Conservation (phyloP, 2,113 vertebrate genomes). For the Poecile atricapillus region DNA sequence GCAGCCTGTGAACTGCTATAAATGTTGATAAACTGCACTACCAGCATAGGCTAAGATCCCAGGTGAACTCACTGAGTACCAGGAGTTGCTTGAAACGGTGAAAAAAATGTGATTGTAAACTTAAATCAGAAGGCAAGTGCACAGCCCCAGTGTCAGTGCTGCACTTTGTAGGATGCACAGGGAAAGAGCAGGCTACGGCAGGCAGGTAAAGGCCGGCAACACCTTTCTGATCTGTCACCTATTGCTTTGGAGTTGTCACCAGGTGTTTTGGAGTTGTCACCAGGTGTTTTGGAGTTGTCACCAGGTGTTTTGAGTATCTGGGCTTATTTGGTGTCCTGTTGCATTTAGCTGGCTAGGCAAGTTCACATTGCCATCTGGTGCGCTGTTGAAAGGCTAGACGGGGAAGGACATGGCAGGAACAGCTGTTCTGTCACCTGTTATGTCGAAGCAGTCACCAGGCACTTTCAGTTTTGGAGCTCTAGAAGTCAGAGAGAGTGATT, state of each 20-base stretch:
- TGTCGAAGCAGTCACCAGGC: background rate
- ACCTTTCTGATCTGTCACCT: background rate
- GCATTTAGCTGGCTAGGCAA: background rate
- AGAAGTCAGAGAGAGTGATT: background rate
- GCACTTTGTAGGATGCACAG: background rate
- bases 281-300: background rate
- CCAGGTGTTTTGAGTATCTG: background rate
- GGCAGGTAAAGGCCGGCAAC: background rate
- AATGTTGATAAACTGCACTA: too few species aligned
- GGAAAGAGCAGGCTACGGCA: background rate
- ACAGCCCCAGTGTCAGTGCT: background rate
- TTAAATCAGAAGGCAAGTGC: background rate
- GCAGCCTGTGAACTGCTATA: background rate
- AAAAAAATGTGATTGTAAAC: background rate
- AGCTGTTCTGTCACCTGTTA: background rate
- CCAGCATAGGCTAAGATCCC: background rate
- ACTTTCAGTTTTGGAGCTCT: background rate
- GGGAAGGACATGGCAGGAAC: background rate
- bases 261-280: background rate
- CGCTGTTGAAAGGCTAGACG: background rate
- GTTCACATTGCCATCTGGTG: background rate
- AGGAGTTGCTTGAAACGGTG: accelerated
- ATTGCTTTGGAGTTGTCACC: background rate
- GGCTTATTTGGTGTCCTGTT: background rate
- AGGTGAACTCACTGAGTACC: background rate